phyloP scores from a whole-genome alignment of 2,888 invertebrate species.

The Metacarcinus magister region DNA sequence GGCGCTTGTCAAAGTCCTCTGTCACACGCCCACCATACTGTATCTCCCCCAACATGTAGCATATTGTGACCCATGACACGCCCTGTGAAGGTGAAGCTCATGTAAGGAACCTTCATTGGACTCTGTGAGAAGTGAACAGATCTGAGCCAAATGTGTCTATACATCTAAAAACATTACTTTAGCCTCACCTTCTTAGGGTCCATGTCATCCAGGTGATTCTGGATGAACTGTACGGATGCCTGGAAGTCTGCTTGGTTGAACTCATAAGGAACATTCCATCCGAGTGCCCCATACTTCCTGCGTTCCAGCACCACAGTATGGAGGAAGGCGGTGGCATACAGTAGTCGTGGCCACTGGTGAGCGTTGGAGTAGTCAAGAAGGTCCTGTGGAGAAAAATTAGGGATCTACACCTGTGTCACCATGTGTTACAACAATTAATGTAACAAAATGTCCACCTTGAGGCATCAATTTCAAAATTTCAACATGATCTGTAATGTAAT shows the following conservation, averaged over 20 bases:
- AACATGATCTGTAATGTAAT: background rate
- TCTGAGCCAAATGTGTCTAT: background rate
- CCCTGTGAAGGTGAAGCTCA: slow-evolving; percentile 85
- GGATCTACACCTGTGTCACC: background rate
- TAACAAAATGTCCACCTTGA: background rate
- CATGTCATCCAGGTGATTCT: slow-evolving; percentile 98
- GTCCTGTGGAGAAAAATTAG: slow-evolving; percentile 87
- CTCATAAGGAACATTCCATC: slow-evolving; percentile 98
- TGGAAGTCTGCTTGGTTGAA: slow-evolving; percentile 98
- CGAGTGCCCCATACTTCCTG: slow-evolving; percentile 97
- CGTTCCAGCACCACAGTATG: slow-evolving; percentile 96
- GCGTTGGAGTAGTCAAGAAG: slow-evolving; percentile 95
- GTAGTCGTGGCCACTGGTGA: slow-evolving; percentile 95
- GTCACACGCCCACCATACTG: slow-evolving; percentile 95
- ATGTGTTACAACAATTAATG: background rate
- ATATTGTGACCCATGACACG: slow-evolving; percentile 98
- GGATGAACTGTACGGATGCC: slow-evolving; percentile 97
- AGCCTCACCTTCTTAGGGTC: slow-evolving; percentile 93
- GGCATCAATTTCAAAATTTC: background rate
- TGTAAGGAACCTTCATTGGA: background rate
- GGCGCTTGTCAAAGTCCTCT: slow-evolving; percentile 97
- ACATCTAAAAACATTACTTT: background rate
- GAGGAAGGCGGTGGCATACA: slow-evolving; percentile 97
- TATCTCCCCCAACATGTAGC: slow-evolving; percentile 98
- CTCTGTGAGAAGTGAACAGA: background rate